Conservation (phyloP, 2,113 vertebrate species). For the Morphnarchus princeps region DNA sequence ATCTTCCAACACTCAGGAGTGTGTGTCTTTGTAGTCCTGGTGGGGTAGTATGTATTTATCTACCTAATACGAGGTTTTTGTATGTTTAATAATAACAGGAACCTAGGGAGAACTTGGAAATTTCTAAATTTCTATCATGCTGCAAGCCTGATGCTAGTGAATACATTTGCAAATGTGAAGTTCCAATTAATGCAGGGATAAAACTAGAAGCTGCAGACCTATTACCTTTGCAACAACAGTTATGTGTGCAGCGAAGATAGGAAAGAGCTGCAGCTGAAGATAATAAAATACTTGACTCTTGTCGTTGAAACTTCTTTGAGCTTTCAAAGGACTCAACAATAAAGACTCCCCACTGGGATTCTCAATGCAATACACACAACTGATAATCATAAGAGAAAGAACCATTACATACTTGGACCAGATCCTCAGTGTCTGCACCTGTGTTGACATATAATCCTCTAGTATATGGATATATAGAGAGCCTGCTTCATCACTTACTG, state of each 20-base stretch:
- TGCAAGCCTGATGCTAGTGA: not conserved
- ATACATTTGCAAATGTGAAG: not conserved
- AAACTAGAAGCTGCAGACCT: not conserved
- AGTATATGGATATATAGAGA: not conserved
- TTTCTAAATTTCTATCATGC: not conserved
- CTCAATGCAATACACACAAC: not conserved
- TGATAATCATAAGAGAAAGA: not conserved
- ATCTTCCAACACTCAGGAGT: fast-evolving
- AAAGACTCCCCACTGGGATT: not conserved
- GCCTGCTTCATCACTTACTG: not conserved
- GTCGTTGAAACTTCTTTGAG: not conserved
- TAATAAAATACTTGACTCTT: not conserved
- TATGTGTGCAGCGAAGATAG: not conserved
- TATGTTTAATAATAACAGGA: not conserved
- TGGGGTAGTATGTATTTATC: not conserved
- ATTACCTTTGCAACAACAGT: not conserved
- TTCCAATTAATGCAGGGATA: not conserved
- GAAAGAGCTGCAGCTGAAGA: not conserved
- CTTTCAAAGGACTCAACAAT: not conserved
- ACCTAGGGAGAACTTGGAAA: not conserved
- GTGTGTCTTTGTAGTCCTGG: not conserved
- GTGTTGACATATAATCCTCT: not conserved
- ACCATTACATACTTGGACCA: not conserved
- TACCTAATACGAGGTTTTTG: not conserved
- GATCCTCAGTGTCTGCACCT: not conserved